Evolutionary conservation across 2,113 vertebrate genomes (phyloP).

Genomic region (Salminus brasiliensis): DNA sequence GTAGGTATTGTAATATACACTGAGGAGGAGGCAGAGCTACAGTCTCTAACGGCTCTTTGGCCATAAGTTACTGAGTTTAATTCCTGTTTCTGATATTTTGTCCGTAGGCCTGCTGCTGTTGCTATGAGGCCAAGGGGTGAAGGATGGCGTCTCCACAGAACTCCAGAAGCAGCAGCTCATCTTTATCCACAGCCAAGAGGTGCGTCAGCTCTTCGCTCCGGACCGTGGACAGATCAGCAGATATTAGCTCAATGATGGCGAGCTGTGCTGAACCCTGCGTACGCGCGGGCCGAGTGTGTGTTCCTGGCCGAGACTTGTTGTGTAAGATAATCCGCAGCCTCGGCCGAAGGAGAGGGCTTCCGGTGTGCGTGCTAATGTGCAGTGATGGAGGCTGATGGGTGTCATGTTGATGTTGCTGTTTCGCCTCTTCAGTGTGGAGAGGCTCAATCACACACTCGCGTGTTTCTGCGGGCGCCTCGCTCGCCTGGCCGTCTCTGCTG

Average conservation of each 20-base stretch:
- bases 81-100: background rate
- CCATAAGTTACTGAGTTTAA: background rate
- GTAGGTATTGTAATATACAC: no score
- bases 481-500: background rate
- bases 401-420: slow-evolving; percentile 14
- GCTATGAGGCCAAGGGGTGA: slow-evolving; percentile 60
- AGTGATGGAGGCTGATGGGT: slow-evolving; percentile 48
- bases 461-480: background rate
- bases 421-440: background rate
- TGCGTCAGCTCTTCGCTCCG: slow-evolving; percentile 64
- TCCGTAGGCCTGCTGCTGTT: slow-evolving; percentile 62
- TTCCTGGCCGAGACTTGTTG: background rate
- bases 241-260: background rate
- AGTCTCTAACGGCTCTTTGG: no score
- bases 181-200: slow-evolving; percentile 83
- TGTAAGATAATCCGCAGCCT: background rate
- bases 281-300: no score
- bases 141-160: slow-evolving; percentile 83
- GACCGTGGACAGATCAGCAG: background rate
- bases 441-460: background rate
- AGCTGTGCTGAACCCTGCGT: background rate
- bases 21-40: no score
- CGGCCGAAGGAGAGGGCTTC: background rate
- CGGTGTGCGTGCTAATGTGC: slow-evolving; percentile 40
- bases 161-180: slow-evolving; percentile 73